phyloP scores from a whole-genome alignment of 2,888 invertebrate genomes.

The Ichneumon xanthorius region DNA sequence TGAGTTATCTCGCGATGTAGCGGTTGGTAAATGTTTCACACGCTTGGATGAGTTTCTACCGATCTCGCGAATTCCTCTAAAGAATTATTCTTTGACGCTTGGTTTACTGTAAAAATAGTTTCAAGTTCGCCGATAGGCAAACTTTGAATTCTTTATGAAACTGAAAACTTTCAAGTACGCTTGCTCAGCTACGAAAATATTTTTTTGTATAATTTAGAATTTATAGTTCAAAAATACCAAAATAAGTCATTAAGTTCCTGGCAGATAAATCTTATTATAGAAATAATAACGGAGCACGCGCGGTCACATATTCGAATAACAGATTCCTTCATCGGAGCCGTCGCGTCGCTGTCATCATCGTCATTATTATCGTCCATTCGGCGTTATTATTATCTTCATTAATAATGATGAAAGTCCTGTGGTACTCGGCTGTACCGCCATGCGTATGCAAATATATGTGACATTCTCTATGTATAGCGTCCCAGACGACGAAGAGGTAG shows the following conservation, averaged over 20 bases:
- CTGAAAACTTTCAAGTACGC: too few relatives aligned
- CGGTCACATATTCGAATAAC: slow-evolving; percentile 22
- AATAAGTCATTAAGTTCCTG: too few relatives aligned
- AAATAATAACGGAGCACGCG: slow-evolving; percentile 4
- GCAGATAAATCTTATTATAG: background rate
- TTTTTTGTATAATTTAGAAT: too few relatives aligned
- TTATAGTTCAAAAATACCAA: background rate
- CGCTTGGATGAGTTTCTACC: background rate
- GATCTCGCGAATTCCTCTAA: background rate
- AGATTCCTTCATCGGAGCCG: slow-evolving; percentile 12
- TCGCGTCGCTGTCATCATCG: slow-evolving; percentile 35
- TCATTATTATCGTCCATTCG: slow-evolving; percentile 34
- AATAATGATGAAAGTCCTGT: slow-evolving; percentile 37
- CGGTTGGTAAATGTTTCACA: background rate
- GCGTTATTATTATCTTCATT: slow-evolving; percentile 53
- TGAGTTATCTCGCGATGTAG: background rate
- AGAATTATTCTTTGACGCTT: background rate
- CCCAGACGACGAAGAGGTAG: slow-evolving; percentile 22
- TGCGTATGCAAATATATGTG: background rate
- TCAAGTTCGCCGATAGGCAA: too few relatives aligned
- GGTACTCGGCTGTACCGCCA: background rate
- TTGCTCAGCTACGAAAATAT: too few relatives aligned
- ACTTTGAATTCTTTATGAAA: too few relatives aligned
- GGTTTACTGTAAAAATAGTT: too few relatives aligned
- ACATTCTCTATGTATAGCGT: background rate